A percentile compares a stretch with the other conserved stretches of the same genome.
Evolutionary conservation across 2,113 vertebrate genomes (phyloP).

Genomic region (Scomber colias): DNA sequence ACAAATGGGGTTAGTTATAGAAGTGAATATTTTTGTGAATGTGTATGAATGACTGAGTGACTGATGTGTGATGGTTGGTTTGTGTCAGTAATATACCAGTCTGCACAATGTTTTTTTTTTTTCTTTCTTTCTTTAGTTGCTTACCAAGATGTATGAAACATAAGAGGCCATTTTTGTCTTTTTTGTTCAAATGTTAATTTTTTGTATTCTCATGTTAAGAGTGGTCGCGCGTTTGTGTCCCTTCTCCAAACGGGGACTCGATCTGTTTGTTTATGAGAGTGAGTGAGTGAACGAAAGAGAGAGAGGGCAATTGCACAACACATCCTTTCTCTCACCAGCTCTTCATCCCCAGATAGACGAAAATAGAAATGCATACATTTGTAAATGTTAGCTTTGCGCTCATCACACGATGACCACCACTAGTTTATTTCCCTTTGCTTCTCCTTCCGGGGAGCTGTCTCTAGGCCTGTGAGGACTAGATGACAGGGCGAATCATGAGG

Average conservation of each 20-base stretch:
- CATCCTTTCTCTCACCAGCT: conserved; percentile 85
- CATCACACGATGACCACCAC: conserved; percentile 69
- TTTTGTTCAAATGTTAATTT: conserved; percentile 76
- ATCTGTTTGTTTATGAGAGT: conserved; percentile 55
- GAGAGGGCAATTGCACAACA: conserved; percentile 83
- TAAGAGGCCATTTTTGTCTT: conserved; percentile 84
- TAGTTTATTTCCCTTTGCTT: conserved; percentile 65
- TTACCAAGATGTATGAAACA: conserved; percentile 85
- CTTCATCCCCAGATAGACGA: conserved; percentile 76
- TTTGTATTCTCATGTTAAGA: conserved; percentile 79
- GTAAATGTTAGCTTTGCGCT: conserved; percentile 79
- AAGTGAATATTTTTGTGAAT: conserved; percentile 86
- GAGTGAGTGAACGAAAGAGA: conserved; percentile 48
- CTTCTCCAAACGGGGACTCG: conserved; percentile 59
- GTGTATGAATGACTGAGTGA: conserved; percentile 68
- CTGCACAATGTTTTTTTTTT: conserved; percentile 81
- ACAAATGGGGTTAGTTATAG: conserved; percentile 81
- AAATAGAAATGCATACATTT: conserved; percentile 77
- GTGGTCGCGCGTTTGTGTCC: conserved; percentile 27
- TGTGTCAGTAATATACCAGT: conserved; percentile 81
- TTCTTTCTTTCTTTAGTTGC: conserved; percentile 70
- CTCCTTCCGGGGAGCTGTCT: conserved; percentile 56
- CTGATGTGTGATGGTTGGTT: conserved; percentile 64
- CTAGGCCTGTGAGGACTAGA: conserved; percentile 64
- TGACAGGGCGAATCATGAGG: conserved; percentile 66